These are phyloP conservation scores for Otocyon megalotis DNA, from an alignment of 2,113 vertebrate genomes.

Conservation along the genomic window DNA sequence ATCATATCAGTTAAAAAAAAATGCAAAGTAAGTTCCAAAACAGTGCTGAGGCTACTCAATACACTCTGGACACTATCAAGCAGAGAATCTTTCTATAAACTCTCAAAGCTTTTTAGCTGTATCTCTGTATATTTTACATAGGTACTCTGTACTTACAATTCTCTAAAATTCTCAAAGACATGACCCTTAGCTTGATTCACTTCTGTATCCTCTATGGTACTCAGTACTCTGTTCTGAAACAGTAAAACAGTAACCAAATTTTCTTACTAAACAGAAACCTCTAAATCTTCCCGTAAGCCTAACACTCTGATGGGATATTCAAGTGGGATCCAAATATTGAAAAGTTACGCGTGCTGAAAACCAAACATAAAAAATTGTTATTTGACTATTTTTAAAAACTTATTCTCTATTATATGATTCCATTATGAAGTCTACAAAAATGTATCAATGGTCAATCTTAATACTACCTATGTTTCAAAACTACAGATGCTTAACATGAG, in stretches of 20 bases:
- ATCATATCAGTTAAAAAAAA: not conserved
- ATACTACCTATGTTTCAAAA: not conserved
- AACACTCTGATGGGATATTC: conserved; percentile 15
- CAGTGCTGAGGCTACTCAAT: not conserved
- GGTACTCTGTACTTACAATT: not conserved
- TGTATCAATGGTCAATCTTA: not conserved
- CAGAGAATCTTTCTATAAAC: not conserved
- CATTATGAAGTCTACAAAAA: conserved; percentile 41
- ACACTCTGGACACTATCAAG: not conserved
- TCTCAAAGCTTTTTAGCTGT: not conserved
- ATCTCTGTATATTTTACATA: not conserved
- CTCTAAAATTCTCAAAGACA: not conserved
- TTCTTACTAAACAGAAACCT: conserved; percentile 28
- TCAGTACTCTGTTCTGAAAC: not conserved
- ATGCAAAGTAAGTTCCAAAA: not conserved
- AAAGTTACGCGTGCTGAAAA: conserved; percentile 56
- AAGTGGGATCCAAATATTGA: not conserved
- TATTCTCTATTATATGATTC: conserved; percentile 20
- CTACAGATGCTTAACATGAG: not conserved
- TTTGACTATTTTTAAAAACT: not conserved
- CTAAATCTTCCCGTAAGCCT: not conserved
- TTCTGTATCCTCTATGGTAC: not conserved
- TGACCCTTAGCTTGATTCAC: not conserved
- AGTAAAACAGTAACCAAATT: conserved; percentile 9
- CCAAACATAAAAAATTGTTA: not conserved